phyloP scores from a whole-genome alignment of 2,888 invertebrate species.

The Palloptera scutellata region DNA sequence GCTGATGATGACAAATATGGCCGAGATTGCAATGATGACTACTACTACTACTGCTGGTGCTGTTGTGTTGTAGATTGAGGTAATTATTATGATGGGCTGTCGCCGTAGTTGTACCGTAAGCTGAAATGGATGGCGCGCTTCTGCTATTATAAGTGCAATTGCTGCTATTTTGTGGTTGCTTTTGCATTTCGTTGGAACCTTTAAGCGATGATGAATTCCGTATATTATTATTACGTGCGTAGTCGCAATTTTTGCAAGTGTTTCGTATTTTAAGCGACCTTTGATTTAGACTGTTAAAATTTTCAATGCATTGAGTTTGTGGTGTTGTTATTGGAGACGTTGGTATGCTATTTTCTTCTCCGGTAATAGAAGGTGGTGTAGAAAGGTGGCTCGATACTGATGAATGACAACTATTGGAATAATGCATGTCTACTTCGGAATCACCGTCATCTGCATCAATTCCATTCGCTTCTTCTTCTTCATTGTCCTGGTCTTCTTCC shows the following conservation, averaged over 20 bases:
- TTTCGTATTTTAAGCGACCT: constrained; percentile 33
- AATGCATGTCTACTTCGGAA: constrained; percentile 43
- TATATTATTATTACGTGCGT: constrained; percentile 45
- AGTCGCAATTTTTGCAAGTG: constrained; percentile 53
- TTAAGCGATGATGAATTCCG: constrained; percentile 58
- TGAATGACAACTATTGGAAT: constrained; percentile 42
- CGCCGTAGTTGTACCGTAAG: too few relatives aligned
- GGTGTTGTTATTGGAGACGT: constrained; percentile 52
- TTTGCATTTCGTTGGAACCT: constrained; percentile 49
- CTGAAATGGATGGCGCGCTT: constrained; percentile 26
- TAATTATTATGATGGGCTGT: too few relatives aligned
- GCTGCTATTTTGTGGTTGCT: constrained; percentile 28
- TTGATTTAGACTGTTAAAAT: constrained; percentile 50
- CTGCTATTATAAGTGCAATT: constrained; percentile 34
- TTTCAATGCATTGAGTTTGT: constrained; percentile 50
- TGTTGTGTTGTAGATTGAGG: too few relatives aligned
- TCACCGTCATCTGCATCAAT: constrained; percentile 46
- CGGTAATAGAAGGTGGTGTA: constrained; percentile 60
- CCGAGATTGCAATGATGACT: too few relatives aligned
- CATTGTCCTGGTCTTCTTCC: constrained; percentile 21
- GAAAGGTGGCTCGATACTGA: constrained; percentile 51
- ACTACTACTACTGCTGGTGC: too few relatives aligned
- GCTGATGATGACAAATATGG: constrained; percentile 34
- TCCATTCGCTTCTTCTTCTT: constrained; percentile 31
- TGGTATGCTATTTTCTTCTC: constrained; percentile 56